A percentile compares a stretch with the other conserved stretches of the same genome.
Conservation (phyloP, 2,113 vertebrate species). For the Perognathus longimembris region DNA sequence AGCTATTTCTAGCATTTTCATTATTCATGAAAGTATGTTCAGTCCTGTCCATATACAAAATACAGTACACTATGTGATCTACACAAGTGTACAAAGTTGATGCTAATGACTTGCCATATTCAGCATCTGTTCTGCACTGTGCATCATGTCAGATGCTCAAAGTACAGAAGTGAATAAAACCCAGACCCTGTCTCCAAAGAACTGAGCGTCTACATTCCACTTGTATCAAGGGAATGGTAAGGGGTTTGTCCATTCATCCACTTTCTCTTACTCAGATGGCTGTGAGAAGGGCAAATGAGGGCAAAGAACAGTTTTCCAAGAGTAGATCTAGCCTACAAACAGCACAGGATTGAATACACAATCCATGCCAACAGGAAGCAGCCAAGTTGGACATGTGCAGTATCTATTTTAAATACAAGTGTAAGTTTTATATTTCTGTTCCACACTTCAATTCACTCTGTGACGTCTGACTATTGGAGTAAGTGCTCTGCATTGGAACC, state of each 20-base stretch:
- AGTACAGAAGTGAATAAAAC: neutral
- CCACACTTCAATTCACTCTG: neutral
- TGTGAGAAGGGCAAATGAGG: neutral
- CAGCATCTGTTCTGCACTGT: neutral
- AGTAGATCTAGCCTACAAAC: neutral
- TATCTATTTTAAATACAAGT: constrained; percentile 21
- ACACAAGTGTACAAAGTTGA: neutral
- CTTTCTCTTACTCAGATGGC: neutral
- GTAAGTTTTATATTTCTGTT: neutral
- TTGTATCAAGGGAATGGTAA: neutral
- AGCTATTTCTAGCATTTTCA: neutral
- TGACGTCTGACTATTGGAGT: neutral
- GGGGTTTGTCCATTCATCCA: neutral
- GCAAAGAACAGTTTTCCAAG: neutral
- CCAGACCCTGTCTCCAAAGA: neutral
- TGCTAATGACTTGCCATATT: neutral
- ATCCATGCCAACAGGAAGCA: neutral
- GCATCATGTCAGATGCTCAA: neutral
- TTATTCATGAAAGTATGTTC: neutral
- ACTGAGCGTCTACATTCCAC: neutral
- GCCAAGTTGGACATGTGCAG: neutral
- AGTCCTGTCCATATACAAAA: neutral
- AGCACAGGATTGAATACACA: neutral
- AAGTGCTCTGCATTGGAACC: neutral
- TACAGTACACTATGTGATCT: neutral